These are phyloP conservation scores for Hybognathus amarus DNA, from an alignment of 2,797 vertebrate genomes.

Conservation along the genomic window DNA sequence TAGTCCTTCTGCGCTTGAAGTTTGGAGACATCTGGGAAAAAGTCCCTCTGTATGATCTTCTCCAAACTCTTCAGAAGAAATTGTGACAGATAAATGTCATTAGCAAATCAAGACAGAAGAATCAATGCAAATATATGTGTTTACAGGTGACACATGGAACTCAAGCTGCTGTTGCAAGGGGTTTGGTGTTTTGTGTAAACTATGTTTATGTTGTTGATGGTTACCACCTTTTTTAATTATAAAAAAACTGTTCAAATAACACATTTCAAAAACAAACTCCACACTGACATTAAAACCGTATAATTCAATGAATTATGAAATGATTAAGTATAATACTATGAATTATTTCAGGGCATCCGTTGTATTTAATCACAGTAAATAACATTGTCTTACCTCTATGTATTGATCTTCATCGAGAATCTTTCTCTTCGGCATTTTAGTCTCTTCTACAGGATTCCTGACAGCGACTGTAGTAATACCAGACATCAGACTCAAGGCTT, in stretches of 20 bases:
- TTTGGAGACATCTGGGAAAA: conserved; percentile 95
- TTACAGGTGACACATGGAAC: not conserved
- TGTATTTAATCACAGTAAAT: not conserved
- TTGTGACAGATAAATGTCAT: not conserved
- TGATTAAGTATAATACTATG: no score
- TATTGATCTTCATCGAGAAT: conserved; percentile 55
- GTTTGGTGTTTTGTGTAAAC: not conserved
- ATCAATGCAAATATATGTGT: not conserved
- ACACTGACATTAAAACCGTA: not conserved
- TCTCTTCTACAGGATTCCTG: conserved; percentile 17
- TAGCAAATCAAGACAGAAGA: not conserved
- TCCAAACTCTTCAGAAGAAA: conserved; percentile 81
- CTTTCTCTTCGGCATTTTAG: conserved; percentile 21
- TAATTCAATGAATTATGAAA: not conserved
- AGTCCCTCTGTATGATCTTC: conserved; percentile 95
- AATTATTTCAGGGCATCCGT: not conserved
- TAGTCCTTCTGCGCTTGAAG: conserved; percentile 94
- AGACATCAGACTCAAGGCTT: conserved; percentile 12
- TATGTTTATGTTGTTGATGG: not conserved
- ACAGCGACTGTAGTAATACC: conserved; percentile 44
- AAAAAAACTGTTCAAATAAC: not conserved
- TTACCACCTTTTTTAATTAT: not conserved
- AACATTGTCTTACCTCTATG: conserved; percentile 38
- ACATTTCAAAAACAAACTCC: not conserved
- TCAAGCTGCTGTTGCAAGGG: not conserved